These are phyloP conservation scores for Esox lucius DNA, from an alignment of 2,797 vertebrate species.

Conservation along the genomic window DNA sequence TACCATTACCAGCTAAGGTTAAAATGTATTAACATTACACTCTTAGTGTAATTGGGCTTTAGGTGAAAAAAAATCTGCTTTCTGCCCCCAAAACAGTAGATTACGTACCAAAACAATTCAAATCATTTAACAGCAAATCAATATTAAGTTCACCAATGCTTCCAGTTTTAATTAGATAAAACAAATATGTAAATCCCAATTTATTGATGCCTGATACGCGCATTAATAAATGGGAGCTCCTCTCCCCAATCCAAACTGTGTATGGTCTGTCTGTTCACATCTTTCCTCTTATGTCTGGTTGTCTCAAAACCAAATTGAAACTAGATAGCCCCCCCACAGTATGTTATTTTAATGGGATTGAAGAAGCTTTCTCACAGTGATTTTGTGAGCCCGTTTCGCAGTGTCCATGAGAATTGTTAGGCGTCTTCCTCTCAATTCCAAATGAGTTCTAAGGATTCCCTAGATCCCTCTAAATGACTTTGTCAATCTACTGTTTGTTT, in stretches of 20 bases:
- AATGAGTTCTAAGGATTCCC: background rate
- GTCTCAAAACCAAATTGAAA: conserved; percentile 62
- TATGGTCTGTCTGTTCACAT: conserved; percentile 16
- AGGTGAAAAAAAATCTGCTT: background rate
- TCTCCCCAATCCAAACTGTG: too few species aligned
- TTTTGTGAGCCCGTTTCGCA: conserved; percentile 27
- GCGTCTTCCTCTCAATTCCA: background rate
- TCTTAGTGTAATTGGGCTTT: background rate
- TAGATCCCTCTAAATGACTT: conserved; percentile 3
- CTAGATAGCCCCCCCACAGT: conserved; percentile 53
- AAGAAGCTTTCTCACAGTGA: conserved; percentile 35
- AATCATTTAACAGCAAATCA: background rate
- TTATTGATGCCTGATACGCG: conserved; percentile 37
- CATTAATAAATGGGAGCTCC: too few species aligned
- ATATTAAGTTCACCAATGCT: background rate
- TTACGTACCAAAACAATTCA: background rate
- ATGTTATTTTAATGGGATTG: conserved; percentile 68
- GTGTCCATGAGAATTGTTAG: conserved; percentile 2
- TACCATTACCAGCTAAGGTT: background rate
- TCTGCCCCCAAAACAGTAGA: background rate
- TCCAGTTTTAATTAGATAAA: conserved; percentile 8
- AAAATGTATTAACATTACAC: background rate
- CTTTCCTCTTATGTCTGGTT: conserved; percentile 48
- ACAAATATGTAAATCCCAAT: conserved; percentile 1
- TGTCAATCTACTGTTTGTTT: conserved; percentile 47